Conservation (phyloP, 1,140 invertebrate genomes). For the Diachasma alloeum region DNA sequence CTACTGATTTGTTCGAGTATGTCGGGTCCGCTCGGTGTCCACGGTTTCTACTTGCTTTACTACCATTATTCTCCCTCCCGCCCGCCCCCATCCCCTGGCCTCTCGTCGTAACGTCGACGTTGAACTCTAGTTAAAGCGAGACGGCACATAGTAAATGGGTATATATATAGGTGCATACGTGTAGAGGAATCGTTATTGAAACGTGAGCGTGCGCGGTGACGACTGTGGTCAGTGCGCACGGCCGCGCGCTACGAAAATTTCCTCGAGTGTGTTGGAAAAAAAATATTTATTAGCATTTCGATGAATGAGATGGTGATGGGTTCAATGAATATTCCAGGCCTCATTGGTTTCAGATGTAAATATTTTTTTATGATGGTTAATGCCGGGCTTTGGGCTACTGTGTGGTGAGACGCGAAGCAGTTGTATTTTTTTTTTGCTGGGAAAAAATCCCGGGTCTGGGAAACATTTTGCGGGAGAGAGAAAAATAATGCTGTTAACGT, state of each 20-base stretch:
- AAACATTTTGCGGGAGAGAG: no score
- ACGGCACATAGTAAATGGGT: background rate
- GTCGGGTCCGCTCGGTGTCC: background rate
- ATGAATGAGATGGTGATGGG: no score
- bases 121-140: background rate
- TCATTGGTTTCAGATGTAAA: no score
- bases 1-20: conserved; percentile 45
- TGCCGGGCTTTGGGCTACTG: no score
- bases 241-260: background rate
- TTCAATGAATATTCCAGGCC: no score
- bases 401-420: no score
- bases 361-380: no score
- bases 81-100: background rate
- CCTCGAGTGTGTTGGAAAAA: background rate
- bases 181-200: conserved; percentile 3
- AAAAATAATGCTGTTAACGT: no score
- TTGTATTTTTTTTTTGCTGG: no score
- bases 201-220: background rate
- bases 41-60: conserved; percentile 1
- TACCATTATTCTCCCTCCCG: background rate
- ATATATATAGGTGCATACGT: background rate
- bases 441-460: no score
- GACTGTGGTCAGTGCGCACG: background rate
- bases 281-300: no score
- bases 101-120: background rate